Percentiles rank a stretch among this genome's conserved stretches.
phyloP scores from a whole-genome alignment of 2,888 invertebrate species.

The Camponotus fellah region DNA sequence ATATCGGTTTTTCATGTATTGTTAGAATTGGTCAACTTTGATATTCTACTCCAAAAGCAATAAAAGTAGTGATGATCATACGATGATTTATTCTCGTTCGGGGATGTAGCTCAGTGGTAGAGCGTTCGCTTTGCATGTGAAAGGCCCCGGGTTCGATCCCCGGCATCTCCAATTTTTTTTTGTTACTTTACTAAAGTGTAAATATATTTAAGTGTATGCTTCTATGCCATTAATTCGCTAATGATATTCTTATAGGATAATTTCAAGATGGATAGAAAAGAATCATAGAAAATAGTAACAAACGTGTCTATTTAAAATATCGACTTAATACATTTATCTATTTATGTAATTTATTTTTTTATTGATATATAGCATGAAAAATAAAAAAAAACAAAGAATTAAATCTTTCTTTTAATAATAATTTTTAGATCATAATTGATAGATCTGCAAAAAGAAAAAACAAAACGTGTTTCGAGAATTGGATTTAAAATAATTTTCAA shows the following conservation, averaged over 20 bases:
- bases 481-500: neutral
- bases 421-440: neutral
- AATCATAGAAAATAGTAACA: too few species aligned
- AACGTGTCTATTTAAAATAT: neutral
- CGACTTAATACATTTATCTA: neutral
- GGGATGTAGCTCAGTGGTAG: constrained; percentile 99
- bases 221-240: neutral
- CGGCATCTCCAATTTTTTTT: constrained; percentile 93
- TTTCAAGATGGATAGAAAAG: neutral
- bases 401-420: neutral
- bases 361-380: neutral
- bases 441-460: neutral
- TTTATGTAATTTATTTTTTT: neutral
- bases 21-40: neutral
- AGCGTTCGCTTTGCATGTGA: constrained; percentile 99
- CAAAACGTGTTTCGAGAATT: neutral
- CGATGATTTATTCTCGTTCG: constrained; percentile 68
- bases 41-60: neutral
- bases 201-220: neutral
- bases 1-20: neutral
- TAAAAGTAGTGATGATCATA: neutral
- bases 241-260: neutral
- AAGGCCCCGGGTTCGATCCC: constrained; percentile 99
- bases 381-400: neutral
- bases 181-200: neutral